phyloP scores from a whole-genome alignment of 2,113 vertebrate species.

The Syngnathus typhle region DNA sequence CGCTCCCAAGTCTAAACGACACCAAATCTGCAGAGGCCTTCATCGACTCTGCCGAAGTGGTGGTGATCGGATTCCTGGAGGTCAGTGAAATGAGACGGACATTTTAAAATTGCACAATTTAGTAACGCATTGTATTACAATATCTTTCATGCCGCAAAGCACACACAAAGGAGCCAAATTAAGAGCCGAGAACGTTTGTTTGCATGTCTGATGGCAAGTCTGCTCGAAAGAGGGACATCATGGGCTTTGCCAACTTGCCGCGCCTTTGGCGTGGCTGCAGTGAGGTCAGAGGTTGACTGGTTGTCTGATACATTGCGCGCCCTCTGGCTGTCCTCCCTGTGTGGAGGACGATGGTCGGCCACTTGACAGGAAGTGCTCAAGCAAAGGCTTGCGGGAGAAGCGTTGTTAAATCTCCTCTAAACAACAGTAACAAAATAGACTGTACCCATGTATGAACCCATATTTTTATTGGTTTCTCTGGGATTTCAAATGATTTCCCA shows the following conservation, averaged over 20 bases:
- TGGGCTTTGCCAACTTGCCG: slow-evolving; percentile 44
- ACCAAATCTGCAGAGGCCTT: slow-evolving; percentile 67
- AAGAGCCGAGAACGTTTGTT: slow-evolving; percentile 21
- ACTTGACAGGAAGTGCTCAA: slow-evolving; percentile 54
- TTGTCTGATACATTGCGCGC: slow-evolving; percentile 34
- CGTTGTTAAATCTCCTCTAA: slow-evolving; percentile 37
- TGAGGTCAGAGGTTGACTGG: slow-evolving; percentile 31
- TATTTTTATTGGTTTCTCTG: slow-evolving; percentile 41
- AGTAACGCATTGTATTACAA: slow-evolving; percentile 6
- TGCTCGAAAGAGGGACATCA: slow-evolving; percentile 38
- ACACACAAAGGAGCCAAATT: slow-evolving; percentile 31
- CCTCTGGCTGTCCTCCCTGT: slow-evolving; percentile 56
- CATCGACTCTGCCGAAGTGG: slow-evolving; percentile 76
- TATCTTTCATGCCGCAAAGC: slow-evolving; percentile 17
- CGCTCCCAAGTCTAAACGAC: slow-evolving; percentile 54
- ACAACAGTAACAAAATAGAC: slow-evolving; percentile 39
- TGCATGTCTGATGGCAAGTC: slow-evolving; percentile 28
- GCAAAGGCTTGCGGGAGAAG: slow-evolving; percentile 66
- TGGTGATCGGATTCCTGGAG: slow-evolving; percentile 86
- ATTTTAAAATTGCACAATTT: background rate
- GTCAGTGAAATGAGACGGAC: slow-evolving; percentile 58
- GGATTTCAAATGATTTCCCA: slow-evolving; percentile 24
- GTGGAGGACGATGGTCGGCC: slow-evolving; percentile 52
- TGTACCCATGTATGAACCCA: slow-evolving; percentile 23
- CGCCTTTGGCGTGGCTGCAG: slow-evolving; percentile 45